Conservation (phyloP, 2,113 vertebrate genomes). For the Gobio gobio region DNA sequence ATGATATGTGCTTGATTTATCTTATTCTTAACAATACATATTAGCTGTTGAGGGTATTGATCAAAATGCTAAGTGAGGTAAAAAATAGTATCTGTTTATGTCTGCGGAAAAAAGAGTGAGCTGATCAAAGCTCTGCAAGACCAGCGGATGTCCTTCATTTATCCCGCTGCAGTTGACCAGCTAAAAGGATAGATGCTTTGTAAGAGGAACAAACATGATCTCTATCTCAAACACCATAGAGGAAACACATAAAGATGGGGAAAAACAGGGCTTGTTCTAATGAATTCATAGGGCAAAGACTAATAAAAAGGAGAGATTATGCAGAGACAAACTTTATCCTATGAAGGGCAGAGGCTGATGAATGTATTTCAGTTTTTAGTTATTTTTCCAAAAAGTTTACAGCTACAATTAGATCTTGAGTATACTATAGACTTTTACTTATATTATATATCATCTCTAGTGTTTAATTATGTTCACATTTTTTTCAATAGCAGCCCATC, state of each 20-base stretch:
- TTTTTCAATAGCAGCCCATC: background rate
- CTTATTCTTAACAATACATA: background rate
- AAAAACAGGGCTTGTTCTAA: background rate
- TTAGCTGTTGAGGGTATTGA: background rate
- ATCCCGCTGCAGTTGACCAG: slow-evolving; percentile 35
- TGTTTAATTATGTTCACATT: too few species aligned
- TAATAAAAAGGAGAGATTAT: background rate
- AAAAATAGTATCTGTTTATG: slow-evolving; percentile 3
- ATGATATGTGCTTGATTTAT: background rate
- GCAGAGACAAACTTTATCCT: too few species aligned
- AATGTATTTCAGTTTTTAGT: background rate
- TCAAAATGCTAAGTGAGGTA: background rate
- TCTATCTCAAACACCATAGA: slow-evolving; percentile 35
- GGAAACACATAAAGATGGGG: slow-evolving; percentile 16
- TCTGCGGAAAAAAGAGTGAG: background rate
- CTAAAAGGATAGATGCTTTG: slow-evolving; percentile 42
- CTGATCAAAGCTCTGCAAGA: slow-evolving; percentile 59
- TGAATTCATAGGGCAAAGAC: background rate
- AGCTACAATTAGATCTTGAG: too few species aligned
- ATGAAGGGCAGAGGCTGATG: background rate
- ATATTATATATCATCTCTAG: background rate
- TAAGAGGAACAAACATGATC: slow-evolving; percentile 51
- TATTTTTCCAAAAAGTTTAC: background rate
- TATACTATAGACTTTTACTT: background rate
- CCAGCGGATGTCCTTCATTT: slow-evolving; percentile 49